Conservation (phyloP, 2,797 vertebrate species). For the Atherinosoma microstoma region DNA sequence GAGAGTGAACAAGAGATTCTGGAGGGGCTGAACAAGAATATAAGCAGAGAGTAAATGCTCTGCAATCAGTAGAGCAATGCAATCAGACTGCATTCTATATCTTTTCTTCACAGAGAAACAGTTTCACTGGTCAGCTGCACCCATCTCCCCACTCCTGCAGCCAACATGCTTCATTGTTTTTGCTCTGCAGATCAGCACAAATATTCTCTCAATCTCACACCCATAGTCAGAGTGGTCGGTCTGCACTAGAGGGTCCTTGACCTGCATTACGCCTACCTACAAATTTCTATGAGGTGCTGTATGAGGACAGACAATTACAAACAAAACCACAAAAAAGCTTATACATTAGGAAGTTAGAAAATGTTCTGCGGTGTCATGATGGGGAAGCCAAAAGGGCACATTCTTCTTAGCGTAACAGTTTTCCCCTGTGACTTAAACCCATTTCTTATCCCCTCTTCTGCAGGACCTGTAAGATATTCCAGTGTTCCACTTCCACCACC, state of each 20-base stretch:
- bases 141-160: constrained; percentile 58
- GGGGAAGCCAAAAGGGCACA: neutral
- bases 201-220: constrained; percentile 13
- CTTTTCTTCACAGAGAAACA: constrained; percentile 67
- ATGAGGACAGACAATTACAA: constrained; percentile 1
- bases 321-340: neutral
- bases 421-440: constrained; percentile 7
- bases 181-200: constrained; percentile 41
- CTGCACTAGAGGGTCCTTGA: neutral
- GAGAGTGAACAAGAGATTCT: constrained; percentile 27
- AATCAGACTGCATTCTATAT: constrained; percentile 76
- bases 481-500: constrained; percentile 52
- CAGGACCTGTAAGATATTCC: constrained; percentile 79
- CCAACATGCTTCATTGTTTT: constrained; percentile 53
- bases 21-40: constrained; percentile 51
- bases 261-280: constrained; percentile 10
- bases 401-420: neutral
- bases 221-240: neutral
- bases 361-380: neutral
- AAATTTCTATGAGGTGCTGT: neutral
- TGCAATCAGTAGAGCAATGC: constrained; percentile 43
- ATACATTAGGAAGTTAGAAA: neutral
- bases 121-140: constrained; percentile 72
- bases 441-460: constrained; percentile 23
- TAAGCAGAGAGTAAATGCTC: constrained; percentile 47